phyloP scores from a whole-genome alignment of 2,113 vertebrate genomes.

The Rhinolophus ferrumequinum region DNA sequence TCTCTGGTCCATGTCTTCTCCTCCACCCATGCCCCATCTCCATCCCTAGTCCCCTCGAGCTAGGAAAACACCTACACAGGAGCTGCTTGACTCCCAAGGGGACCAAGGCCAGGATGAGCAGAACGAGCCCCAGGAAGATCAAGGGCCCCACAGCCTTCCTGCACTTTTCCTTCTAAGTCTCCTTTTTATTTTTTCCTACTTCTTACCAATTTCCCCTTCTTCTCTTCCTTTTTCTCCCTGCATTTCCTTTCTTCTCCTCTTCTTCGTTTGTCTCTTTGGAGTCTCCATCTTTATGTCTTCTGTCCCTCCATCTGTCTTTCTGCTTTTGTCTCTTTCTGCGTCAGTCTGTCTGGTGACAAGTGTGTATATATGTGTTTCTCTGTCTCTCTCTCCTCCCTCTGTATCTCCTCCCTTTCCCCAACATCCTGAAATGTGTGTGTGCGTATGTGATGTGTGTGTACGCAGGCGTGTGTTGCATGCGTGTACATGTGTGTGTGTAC shows the following conservation, averaged over 20 bases:
- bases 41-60: neutral
- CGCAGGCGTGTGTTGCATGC: too few relatives aligned
- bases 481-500: neutral
- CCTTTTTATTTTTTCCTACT: constrained; percentile 43
- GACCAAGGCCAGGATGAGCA: neutral
- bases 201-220: neutral
- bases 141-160: neutral
- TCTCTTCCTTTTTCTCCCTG: neutral
- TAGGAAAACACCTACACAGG: neutral
- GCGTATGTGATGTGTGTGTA: neutral
- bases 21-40: too few relatives aligned
- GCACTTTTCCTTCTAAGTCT: neutral
- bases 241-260: neutral
- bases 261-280: neutral
- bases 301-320: neutral
- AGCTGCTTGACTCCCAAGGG: neutral
- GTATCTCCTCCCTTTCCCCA: neutral
- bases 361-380: neutral
- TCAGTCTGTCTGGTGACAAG: neutral
- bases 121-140: neutral
- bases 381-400: neutral
- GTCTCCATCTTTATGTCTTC: neutral
- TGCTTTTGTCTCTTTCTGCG: neutral
- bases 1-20: neutral
- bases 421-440: neutral